Conservation (phyloP, 2,888 invertebrate species). For the Euclidia mi region DNA sequence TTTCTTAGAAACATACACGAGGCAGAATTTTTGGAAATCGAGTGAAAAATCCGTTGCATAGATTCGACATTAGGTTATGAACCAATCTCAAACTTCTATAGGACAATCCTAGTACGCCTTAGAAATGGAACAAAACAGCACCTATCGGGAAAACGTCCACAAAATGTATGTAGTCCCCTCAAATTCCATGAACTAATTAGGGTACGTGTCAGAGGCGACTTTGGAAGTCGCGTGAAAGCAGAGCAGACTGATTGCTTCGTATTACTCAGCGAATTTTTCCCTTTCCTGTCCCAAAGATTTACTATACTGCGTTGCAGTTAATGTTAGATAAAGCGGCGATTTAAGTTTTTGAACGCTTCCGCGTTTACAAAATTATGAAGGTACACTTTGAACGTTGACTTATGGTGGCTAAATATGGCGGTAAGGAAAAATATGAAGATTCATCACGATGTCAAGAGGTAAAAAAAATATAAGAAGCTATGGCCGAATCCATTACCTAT, state of each 20-base stretch:
- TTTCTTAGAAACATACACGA: too few species aligned
- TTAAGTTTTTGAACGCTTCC: slow-evolving; percentile 29
- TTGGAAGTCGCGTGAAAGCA: slow-evolving; percentile 44
- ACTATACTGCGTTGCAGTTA: slow-evolving; percentile 67
- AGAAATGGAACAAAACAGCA: background rate
- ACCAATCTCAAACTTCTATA: too few species aligned
- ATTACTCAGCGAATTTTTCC: slow-evolving; percentile 79
- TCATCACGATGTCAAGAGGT: too few species aligned
- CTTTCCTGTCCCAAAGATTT: slow-evolving; percentile 60
- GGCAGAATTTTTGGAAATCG: too few species aligned
- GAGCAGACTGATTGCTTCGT: slow-evolving; percentile 72
- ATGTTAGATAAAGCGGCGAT: slow-evolving; percentile 73
- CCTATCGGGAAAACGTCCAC: slow-evolving; percentile 8
- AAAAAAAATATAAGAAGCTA: too few species aligned
- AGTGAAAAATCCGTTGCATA: too few species aligned
- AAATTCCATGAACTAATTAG: slow-evolving; percentile 51
- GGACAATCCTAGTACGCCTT: too few species aligned
- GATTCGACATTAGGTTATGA: too few species aligned
- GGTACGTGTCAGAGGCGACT: slow-evolving; percentile 51
- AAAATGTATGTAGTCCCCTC: slow-evolving; percentile 28
- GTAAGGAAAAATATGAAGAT: too few species aligned
- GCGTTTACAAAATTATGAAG: background rate
- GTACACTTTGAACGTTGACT: slow-evolving; percentile 1
- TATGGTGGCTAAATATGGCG: background rate
- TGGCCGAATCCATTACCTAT: too few species aligned